Percentiles rank a stretch among this genome's conserved stretches.
These are phyloP conservation scores for Acanthisitta chloris DNA, from an alignment of 2,113 vertebrate species.

Conservation along the genomic window DNA sequence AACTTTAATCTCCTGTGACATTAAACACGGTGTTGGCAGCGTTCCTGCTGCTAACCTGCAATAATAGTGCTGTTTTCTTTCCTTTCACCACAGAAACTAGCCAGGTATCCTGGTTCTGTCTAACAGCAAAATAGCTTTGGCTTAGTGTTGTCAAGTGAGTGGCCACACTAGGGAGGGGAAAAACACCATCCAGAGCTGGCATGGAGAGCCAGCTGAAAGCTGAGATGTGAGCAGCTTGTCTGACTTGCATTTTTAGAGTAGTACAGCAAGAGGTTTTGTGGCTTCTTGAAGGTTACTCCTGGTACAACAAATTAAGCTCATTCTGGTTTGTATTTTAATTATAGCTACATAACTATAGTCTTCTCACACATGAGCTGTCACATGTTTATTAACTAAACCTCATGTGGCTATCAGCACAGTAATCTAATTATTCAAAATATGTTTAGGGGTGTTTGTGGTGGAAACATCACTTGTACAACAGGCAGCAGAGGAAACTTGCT, in stretches of 20 bases:
- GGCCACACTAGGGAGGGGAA: background rate
- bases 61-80: constrained; percentile 35
- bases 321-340: background rate
- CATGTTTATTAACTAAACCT: background rate
- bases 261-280: background rate
- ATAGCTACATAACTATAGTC: background rate
- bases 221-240: constrained; percentile 55
- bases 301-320: background rate
- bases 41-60: constrained; percentile 37
- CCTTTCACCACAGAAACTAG: constrained; percentile 2
- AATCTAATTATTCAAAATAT: background rate
- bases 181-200: constrained; percentile 16
- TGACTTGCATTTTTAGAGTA: constrained; percentile 52
- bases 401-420: background rate
- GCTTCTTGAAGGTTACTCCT: constrained; percentile 13
- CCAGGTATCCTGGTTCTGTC: background rate
- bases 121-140: constrained; percentile 21
- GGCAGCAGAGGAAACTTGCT: background rate
- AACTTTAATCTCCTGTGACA: constrained; percentile 54
- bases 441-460: background rate
- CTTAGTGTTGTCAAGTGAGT: constrained; percentile 24
- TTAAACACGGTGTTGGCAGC: constrained; percentile 49
- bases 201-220: constrained; percentile 3
- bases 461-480: background rate
- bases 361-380: background rate